Percentiles rank a stretch among this genome's conserved stretches.
Conservation (phyloP, 2,888 invertebrate species). For the Parelbella ahira region DNA sequence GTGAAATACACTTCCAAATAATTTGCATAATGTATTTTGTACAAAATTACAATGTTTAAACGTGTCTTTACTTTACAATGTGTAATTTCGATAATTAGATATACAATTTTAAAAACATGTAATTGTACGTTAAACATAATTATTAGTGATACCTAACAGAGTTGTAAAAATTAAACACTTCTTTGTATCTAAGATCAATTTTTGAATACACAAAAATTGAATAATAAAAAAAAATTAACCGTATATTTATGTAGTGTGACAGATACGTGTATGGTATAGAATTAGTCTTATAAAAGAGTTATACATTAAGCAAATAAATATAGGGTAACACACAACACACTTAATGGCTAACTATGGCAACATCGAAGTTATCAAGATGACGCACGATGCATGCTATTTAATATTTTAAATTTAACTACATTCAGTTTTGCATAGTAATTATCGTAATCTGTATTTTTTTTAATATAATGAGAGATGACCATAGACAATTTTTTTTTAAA, state of each 20-base stretch:
- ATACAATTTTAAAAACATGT: too few relatives aligned
- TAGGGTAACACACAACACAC: constrained; percentile 10
- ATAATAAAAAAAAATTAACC: not conserved
- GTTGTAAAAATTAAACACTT: too few relatives aligned
- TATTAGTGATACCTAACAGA: too few relatives aligned
- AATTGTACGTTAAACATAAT: too few relatives aligned
- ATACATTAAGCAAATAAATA: constrained; percentile 9
- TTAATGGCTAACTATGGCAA: constrained; percentile 9
- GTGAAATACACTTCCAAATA: not conserved
- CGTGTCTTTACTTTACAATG: too few relatives aligned
- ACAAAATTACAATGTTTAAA: not conserved
- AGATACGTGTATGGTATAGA: not conserved
- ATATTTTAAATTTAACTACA: too few relatives aligned
- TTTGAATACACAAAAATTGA: too few relatives aligned
- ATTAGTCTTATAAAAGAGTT: constrained; percentile 1
- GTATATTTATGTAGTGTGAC: constrained; percentile 1
- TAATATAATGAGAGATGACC: not conserved
- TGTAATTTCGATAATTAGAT: too few relatives aligned
- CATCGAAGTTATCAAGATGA: not conserved
- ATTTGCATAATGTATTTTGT: not conserved
- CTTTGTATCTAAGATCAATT: too few relatives aligned
- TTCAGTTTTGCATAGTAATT: not conserved
- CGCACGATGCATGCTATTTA: constrained; percentile 10
- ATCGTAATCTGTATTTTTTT: too few relatives aligned
- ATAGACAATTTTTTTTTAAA: too few relatives aligned